A percentile compares a stretch with the other conserved stretches of the same genome.
These are phyloP conservation scores for Lucilia sericata DNA, from an alignment of 1,140 invertebrate species.

Conservation along the genomic window DNA sequence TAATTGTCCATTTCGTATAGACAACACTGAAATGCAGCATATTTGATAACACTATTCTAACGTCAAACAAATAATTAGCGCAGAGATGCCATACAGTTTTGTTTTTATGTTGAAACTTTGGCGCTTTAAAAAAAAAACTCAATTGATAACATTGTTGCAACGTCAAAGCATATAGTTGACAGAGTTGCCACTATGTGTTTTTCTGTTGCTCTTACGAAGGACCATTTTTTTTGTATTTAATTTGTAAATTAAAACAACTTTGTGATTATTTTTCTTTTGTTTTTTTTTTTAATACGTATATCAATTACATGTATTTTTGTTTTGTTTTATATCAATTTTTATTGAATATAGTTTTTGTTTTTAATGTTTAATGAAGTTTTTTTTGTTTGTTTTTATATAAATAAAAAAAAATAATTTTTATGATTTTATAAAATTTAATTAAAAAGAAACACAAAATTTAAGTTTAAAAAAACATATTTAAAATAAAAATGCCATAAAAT, in stretches of 20 bases:
- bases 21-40: too few relatives aligned
- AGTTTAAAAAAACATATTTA: background rate
- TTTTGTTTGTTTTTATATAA: background rate
- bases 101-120: too few relatives aligned
- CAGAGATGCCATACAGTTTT: too few relatives aligned
- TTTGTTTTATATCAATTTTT: conserved; percentile 14
- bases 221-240: background rate
- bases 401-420: conserved; percentile 15
- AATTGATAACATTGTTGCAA: too few relatives aligned
- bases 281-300: conserved; percentile 32
- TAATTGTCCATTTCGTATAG: too few relatives aligned
- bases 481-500: background rate
- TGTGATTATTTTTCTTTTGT: background rate
- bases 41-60: too few relatives aligned
- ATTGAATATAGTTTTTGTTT: conserved; percentile 30
- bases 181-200: too few relatives aligned
- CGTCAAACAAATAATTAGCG: too few relatives aligned
- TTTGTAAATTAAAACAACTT: background rate
- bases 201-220: too few relatives aligned
- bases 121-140: too few relatives aligned
- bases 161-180: too few relatives aligned
- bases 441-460: background rate
- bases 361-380: background rate
- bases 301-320: conserved; percentile 30
- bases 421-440: background rate